These are phyloP conservation scores for Ceriagrion tenellum DNA, from an alignment of 2,888 invertebrate species.

Conservation along the genomic window DNA sequence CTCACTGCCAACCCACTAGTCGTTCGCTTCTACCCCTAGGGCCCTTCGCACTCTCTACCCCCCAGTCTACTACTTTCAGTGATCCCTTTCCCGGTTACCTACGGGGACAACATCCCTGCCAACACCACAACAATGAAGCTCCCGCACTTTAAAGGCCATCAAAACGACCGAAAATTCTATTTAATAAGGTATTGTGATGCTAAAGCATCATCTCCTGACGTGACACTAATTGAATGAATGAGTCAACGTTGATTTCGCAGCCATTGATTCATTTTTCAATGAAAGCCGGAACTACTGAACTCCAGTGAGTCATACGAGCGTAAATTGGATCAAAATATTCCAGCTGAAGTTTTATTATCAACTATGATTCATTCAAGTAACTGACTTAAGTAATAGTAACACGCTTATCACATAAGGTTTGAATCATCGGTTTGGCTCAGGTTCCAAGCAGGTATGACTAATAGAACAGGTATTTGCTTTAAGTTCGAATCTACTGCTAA, in stretches of 20 bases:
- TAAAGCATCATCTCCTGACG: not conserved
- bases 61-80: no score
- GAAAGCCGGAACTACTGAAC: no score
- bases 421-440: no score
- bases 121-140: constrained; percentile 7
- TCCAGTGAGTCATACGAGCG: no score
- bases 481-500: no score
- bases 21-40: not conserved
- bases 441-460: no score
- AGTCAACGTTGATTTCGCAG: not conserved
- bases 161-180: not conserved
- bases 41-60: not conserved
- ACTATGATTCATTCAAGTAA: no score
- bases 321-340: not conserved
- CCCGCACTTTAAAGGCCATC: not conserved
- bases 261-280: not conserved
- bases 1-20: not conserved
- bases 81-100: not conserved
- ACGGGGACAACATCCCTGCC: not conserved
- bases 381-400: no score
- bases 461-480: no score
- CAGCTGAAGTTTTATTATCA: no score
- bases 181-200: not conserved
- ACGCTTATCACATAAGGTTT: no score
- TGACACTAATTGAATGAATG: not conserved